These are phyloP conservation scores for Drosophila helvetica DNA, from an alignment of 2,888 invertebrate species.

Conservation along the genomic window DNA sequence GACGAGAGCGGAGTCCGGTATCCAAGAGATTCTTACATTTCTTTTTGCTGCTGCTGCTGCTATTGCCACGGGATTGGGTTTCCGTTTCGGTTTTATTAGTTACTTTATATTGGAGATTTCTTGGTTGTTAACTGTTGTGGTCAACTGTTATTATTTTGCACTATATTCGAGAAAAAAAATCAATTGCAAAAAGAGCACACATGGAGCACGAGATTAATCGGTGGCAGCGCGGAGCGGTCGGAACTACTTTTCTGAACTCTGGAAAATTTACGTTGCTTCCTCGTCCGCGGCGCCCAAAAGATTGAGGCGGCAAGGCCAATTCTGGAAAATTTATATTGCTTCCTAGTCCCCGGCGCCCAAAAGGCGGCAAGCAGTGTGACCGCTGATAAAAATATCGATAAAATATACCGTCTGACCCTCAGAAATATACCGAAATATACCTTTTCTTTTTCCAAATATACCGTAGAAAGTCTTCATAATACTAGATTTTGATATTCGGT, in stretches of 20 bases:
- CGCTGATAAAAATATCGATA: too few relatives aligned
- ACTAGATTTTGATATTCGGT: too few relatives aligned
- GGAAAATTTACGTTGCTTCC: not conserved
- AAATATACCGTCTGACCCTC: too few relatives aligned
- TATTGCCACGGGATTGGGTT: constrained; percentile 7
- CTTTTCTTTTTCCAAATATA: too few relatives aligned
- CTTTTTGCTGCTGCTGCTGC: constrained; percentile 17
- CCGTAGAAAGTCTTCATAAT: too few relatives aligned
- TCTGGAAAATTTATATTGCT: too few relatives aligned
- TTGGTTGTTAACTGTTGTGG: constrained; percentile 3
- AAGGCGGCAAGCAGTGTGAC: too few relatives aligned
- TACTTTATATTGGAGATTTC: not conserved
- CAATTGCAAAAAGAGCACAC: constrained; percentile 70
- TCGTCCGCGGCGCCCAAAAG: constrained; percentile 3
- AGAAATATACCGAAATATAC: too few relatives aligned
- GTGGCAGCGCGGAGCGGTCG: constrained; percentile 12
- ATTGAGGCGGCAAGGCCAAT: not conserved
- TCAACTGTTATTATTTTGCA: constrained; percentile 49
- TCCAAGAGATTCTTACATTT: constrained; percentile 35
- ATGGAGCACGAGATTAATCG: constrained; percentile 41
- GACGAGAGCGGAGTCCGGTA: constrained; percentile 13
- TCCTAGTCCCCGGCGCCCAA: too few relatives aligned
- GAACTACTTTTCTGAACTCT: not conserved
- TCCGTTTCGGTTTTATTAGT: constrained; percentile 12
- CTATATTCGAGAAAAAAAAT: constrained; percentile 65